These are phyloP conservation scores for Cephalopachus bancanus DNA, from an alignment of 2,797 vertebrate species.

Conservation along the genomic window DNA sequence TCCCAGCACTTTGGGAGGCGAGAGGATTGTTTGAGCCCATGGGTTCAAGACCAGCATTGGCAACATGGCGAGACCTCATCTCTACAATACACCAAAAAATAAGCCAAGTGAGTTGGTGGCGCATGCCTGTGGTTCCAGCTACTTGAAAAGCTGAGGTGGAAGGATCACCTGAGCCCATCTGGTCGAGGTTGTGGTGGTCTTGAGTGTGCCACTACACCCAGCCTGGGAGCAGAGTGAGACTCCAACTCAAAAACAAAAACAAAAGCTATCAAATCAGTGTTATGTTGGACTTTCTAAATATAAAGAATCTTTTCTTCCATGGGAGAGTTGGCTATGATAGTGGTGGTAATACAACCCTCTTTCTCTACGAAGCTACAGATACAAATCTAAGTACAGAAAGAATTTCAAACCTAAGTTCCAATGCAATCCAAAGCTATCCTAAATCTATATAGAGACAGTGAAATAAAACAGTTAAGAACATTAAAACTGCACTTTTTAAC, in stretches of 20 bases:
- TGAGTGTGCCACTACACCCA: too few relatives aligned
- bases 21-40: too few relatives aligned
- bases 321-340: not conserved
- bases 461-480: not conserved
- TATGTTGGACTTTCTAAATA: not conserved
- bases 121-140: too few relatives aligned
- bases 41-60: too few relatives aligned
- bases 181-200: too few relatives aligned
- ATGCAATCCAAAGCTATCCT: not conserved
- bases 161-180: too few relatives aligned
- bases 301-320: constrained; percentile 21
- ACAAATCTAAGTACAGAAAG: not conserved
- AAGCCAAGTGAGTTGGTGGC: too few relatives aligned
- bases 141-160: too few relatives aligned
- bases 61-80: too few relatives aligned
- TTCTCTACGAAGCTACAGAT: constrained; percentile 10
- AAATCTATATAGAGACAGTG: not conserved
- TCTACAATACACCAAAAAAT: too few relatives aligned
- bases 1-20: too few relatives aligned
- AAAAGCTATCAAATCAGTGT: constrained; percentile 21
- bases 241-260: not conserved
- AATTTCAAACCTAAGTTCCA: constrained; percentile 11
- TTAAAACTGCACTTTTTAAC: not conserved
- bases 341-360: not conserved
- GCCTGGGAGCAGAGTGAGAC: too few relatives aligned